Percentiles rank a stretch among this genome's conserved stretches.
Evolutionary conservation across 2,888 invertebrate genomes (phyloP).

Genomic region (Gari tellinella): DNA sequence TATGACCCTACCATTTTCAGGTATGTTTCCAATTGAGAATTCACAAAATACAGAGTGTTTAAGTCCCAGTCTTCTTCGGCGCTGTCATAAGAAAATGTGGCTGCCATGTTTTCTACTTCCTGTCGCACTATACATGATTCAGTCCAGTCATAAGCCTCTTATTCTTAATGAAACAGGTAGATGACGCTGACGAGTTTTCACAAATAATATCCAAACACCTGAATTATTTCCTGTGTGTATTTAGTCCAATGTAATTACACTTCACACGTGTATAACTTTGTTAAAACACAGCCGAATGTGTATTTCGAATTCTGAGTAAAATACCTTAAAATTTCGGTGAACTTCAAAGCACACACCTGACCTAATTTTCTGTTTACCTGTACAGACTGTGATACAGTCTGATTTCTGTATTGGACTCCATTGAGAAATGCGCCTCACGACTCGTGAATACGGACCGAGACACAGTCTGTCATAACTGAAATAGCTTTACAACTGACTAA

Average conservation of each 20-base stretch:
- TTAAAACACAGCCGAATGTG: no score
- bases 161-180: no score
- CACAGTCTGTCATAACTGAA: conserved; percentile 63
- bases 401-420: conserved; percentile 16
- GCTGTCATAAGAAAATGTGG: conserved; percentile 69
- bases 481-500: conserved; percentile 92
- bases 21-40: conserved; percentile 74
- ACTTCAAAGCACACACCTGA: conserved; percentile 50
- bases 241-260: no score
- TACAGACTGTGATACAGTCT: conserved; percentile 51
- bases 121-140: conserved; percentile 41
- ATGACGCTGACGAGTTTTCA: no score
- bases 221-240: no score
- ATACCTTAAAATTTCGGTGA: no score
- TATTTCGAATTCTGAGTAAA: no score
- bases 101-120: conserved; percentile 57
- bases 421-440: conserved; percentile 31
- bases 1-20: conserved; percentile 72
- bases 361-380: conserved; percentile 53
- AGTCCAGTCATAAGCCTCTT: background rate
- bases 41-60: conserved; percentile 67
- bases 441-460: conserved; percentile 16
- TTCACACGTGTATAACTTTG: no score
- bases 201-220: no score
- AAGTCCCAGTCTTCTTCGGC: conserved; percentile 78